Conservation (phyloP, 53 echinoderm and acorn worm genomes). For the Mesocentrotus franciscanus region DNA sequence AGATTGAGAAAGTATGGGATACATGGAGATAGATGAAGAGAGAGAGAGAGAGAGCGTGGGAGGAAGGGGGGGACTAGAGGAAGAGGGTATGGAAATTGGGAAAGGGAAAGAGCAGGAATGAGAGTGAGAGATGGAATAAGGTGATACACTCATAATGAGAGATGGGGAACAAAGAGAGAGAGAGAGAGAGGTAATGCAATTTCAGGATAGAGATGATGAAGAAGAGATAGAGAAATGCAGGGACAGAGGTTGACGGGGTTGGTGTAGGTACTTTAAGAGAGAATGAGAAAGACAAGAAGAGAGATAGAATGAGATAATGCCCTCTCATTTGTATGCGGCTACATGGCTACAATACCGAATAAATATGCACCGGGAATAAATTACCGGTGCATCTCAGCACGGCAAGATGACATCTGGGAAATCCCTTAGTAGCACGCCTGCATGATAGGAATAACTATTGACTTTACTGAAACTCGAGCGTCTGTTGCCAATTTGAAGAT, state of each 20-base stretch:
- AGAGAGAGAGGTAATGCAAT: too few relatives aligned
- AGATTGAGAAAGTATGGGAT: too few relatives aligned
- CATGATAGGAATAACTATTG: constrained; percentile 61
- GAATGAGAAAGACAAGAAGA: not conserved
- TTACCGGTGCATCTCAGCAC: constrained; percentile 3
- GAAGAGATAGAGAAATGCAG: constrained; percentile 3
- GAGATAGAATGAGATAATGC: constrained; percentile 6
- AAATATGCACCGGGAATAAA: constrained; percentile 54
- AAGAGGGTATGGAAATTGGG: too few relatives aligned
- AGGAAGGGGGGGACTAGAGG: too few relatives aligned
- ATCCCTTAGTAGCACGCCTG: not conserved
- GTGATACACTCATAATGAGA: too few relatives aligned
- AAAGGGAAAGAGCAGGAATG: not conserved
- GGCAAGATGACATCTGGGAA: constrained; percentile 30
- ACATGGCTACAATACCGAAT: not conserved
- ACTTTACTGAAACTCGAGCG: constrained; percentile 25
- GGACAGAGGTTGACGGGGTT: not conserved
- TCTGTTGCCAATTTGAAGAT: constrained; percentile 13
- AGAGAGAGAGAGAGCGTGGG: not conserved
- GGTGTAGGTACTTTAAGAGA: not conserved
- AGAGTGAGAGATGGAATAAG: not conserved
- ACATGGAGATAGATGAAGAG: not conserved
- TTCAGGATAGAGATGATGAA: not conserved
- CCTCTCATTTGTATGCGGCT: constrained; percentile 29
- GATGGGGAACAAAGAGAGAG: too few relatives aligned